Percentiles rank a stretch among this genome's conserved stretches.
These are phyloP conservation scores for Patiria miniata DNA, from an alignment of 35 echinoderm and acorn worm species.

Conservation along the genomic window DNA sequence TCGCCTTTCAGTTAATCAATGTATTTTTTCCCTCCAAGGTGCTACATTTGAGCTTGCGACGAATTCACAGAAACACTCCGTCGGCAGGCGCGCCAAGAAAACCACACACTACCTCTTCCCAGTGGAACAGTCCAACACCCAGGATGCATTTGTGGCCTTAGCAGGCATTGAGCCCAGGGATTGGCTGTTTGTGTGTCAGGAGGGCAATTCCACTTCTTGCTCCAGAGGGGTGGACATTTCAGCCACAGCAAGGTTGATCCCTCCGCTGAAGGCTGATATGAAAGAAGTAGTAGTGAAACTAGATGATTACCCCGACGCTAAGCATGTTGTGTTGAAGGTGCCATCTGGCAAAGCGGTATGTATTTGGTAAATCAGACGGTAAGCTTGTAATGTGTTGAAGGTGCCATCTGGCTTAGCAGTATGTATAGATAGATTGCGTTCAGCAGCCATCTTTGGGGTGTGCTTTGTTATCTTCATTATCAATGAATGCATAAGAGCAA, in stretches of 20 bases:
- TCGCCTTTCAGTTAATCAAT: background rate
- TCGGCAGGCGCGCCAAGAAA: background rate
- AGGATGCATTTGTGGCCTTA: slow-evolving; percentile 53
- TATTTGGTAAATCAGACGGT: background rate
- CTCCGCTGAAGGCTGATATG: slow-evolving; percentile 62
- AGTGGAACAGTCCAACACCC: slow-evolving; percentile 27
- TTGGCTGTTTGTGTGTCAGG: slow-evolving; percentile 77
- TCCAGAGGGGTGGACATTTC: slow-evolving; percentile 66
- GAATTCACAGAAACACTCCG: background rate
- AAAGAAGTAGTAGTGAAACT: slow-evolving; percentile 61
- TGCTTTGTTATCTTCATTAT: background rate
- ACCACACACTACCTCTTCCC: slow-evolving; percentile 72
- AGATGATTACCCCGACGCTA: slow-evolving; percentile 17
- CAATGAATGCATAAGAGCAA: background rate
- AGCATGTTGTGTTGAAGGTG: slow-evolving; percentile 67
- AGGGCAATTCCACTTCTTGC: slow-evolving; percentile 45
- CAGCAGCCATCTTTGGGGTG: too few species aligned
- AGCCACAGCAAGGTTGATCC: slow-evolving; percentile 43
- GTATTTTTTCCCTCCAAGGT: background rate
- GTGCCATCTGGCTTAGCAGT: background rate
- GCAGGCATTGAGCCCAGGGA: slow-evolving; percentile 30
- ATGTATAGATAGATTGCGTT: background rate
- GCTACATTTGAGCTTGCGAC: slow-evolving; percentile 4
- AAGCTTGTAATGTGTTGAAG: background rate
- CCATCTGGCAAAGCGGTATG: slow-evolving; percentile 47